Evolutionary conservation across 2,113 vertebrate species (phyloP), one percentile per base, ranked within the genome.

Genomic region (Dromiciops gliroides): DNA sequence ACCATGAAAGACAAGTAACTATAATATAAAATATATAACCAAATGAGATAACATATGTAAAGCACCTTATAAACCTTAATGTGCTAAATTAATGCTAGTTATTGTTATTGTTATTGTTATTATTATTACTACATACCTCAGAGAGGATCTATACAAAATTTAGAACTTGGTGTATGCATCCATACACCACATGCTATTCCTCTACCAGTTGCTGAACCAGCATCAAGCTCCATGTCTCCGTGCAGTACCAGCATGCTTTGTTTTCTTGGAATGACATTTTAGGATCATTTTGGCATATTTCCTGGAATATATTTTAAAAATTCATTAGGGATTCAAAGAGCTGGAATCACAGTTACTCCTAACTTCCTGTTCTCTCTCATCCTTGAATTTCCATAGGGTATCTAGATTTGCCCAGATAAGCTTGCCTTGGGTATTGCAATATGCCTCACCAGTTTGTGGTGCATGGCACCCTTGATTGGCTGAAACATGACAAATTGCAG

Each of bases 241-340:
- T 19, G 23, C 19, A n/a, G 12, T 7, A 75, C 60, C 37, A n/a
- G 60, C 14, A 22, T 44, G 37, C 23, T 83, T 44, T 48, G 44
- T 44, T 95, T 92, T 91, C 31, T 89, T 24, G 51, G 75, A 83
- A 31, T 93, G 56, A 44, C 89, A 93, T 91, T 95, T 31, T 83
- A 94, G 67, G 48, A 50, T 92, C 31, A 91, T 2, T 0, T 96
- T 97, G 92, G 49, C 31, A 28, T 88, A 90, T 53, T 25, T 93
- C 93, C 51, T 51, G 9, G 44, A 67, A 4, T 91, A 89, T 94
- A 96, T 94, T 44, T 91, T 37, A 0, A 53, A 89, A 47, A 3
- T 28, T 16, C 89, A 75, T 50, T 91, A 94, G 93, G 94, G 95
- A 90, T 89, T 22, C 89, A 97, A 23, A 91, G 75, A 89, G 91